Conservation (phyloP, 64 coral and sea anemone genomes). For the Porites australiensis region DNA sequence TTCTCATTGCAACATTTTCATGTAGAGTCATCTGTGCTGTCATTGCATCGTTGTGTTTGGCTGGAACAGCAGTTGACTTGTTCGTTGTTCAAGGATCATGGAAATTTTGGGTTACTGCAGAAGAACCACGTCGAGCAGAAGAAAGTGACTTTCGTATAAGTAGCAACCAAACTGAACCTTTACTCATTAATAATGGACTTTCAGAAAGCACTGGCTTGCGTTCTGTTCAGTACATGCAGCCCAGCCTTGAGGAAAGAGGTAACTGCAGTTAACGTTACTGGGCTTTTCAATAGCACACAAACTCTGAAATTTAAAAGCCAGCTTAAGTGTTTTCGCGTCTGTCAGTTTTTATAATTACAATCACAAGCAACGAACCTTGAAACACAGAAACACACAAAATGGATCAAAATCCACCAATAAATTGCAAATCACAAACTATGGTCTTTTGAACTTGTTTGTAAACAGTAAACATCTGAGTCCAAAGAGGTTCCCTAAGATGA, state of each 20-base stretch:
- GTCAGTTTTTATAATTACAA: too few relatives aligned
- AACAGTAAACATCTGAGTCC: too few relatives aligned
- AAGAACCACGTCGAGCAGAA: not conserved
- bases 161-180: not conserved
- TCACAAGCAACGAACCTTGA: too few relatives aligned
- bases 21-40: slow-evolving; percentile 11
- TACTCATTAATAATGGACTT: not conserved
- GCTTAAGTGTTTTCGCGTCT: too few relatives aligned
- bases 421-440: too few relatives aligned
- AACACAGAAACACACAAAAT: too few relatives aligned
- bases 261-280: not conserved
- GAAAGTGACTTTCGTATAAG: not conserved
- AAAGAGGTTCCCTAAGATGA: too few relatives aligned
- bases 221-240: not conserved
- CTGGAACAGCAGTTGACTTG: slow-evolving; percentile 17
- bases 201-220: not conserved
- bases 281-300: not conserved
- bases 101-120: slow-evolving; percentile 19
- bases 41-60: slow-evolving; percentile 7
- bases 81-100: slow-evolving; percentile 8
- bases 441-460: too few relatives aligned
- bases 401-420: too few relatives aligned
- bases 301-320: too few relatives aligned
- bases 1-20: too few relatives aligned
- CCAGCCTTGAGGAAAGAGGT: not conserved